phyloP scores from a whole-genome alignment of 2,113 vertebrate species.

The Chaetura pelagica region DNA sequence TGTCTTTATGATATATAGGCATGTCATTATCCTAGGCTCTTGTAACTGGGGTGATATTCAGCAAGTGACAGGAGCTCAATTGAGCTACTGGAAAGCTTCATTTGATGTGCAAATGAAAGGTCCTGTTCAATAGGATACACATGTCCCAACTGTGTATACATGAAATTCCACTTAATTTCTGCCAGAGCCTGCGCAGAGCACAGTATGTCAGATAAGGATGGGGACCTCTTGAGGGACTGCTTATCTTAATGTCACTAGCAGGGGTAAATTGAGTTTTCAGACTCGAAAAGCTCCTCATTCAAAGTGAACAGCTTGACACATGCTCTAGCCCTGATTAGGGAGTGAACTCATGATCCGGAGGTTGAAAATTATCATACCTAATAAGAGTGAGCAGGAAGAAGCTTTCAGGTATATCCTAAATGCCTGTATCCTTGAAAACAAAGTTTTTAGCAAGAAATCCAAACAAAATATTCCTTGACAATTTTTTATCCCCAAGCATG shows the following conservation, averaged over 20 bases:
- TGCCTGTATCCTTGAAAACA: not conserved
- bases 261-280: constrained; percentile 57
- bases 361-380: constrained; percentile 3
- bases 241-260: constrained; percentile 48
- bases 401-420: not conserved
- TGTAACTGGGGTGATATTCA: not conserved
- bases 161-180: constrained; percentile 37
- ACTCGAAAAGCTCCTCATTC: constrained; percentile 40
- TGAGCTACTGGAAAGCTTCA: not conserved
- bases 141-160: not conserved
- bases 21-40: not conserved
- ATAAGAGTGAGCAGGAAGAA: not conserved
- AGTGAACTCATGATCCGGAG: not conserved
- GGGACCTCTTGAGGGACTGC: not conserved
- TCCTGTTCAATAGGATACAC: constrained; percentile 18
- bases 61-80: not conserved
- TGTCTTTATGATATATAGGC: constrained; percentile 20
- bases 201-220: constrained; percentile 36
- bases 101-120: constrained; percentile 51
- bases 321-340: constrained; percentile 3
- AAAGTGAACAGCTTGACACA: constrained; percentile 9
- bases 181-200: not conserved
- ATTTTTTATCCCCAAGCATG: not conserved
- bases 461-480: not conserved
- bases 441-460: not conserved